phyloP scores from a whole-genome alignment of 1,140 invertebrate species.

The Gryon sp. region DNA sequence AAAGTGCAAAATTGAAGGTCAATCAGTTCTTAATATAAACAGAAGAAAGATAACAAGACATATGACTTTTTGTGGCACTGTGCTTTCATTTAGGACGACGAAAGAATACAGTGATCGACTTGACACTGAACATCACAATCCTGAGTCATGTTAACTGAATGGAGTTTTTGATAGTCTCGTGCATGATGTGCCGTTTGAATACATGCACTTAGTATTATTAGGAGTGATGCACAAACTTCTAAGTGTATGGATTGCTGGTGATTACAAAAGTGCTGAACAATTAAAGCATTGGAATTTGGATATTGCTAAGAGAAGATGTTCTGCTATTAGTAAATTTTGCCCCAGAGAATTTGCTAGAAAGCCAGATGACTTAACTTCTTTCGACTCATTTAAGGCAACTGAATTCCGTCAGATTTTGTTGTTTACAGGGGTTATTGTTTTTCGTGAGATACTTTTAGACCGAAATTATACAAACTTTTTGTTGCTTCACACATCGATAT shows the following conservation, averaged over 20 bases:
- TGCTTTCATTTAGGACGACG: not conserved
- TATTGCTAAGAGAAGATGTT: not conserved
- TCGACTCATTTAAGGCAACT: not conserved
- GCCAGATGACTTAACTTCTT: not conserved
- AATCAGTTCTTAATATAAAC: not conserved
- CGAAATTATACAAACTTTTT: not conserved
- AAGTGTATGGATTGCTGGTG: not conserved
- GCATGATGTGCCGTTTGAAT: not conserved
- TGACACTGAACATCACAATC: not conserved
- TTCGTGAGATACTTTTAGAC: not conserved
- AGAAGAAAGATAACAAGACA: not conserved
- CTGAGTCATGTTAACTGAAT: not conserved
- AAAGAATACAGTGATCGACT: not conserved
- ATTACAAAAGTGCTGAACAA: not conserved
- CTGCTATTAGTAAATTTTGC: not conserved
- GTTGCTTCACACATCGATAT: not conserved
- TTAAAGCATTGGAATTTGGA: not conserved
- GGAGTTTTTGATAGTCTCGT: not conserved
- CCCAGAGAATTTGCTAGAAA: not conserved
- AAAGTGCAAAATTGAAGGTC: constrained; percentile 11
- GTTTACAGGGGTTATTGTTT: not conserved
- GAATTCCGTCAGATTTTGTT: not conserved
- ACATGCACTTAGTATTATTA: constrained; percentile 7
- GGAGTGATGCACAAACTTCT: not conserved
- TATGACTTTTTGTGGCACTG: not conserved